These are phyloP conservation scores for Bovichtus variegatus DNA, from an alignment of 2,797 vertebrate species.

Conservation along the genomic window DNA sequence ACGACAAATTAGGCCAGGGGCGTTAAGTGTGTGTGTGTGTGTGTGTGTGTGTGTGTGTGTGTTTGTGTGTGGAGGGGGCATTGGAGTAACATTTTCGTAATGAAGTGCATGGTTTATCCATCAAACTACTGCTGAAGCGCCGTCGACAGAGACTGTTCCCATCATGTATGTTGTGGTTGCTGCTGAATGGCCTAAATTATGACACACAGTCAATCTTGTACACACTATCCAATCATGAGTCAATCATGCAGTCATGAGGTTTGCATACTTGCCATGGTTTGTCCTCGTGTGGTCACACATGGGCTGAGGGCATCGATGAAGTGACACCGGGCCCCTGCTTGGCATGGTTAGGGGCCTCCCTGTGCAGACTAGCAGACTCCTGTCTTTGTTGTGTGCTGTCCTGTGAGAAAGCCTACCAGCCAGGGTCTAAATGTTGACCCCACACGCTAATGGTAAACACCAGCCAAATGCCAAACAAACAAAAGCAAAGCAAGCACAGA, in stretches of 20 bases:
- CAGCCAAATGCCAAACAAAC: constrained; percentile 69
- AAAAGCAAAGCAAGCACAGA: constrained; percentile 65
- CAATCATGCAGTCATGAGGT: constrained; percentile 13
- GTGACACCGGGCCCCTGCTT: constrained; percentile 68
- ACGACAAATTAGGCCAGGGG: too few relatives aligned
- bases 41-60: too few relatives aligned
- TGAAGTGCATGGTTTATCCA: background rate
- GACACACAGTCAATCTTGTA: constrained; percentile 15
- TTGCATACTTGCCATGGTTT: constrained; percentile 43
- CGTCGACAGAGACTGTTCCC: constrained; percentile 11
- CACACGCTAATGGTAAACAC: constrained; percentile 78
- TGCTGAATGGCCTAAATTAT: constrained; percentile 25
- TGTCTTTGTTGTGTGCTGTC: constrained; percentile 69
- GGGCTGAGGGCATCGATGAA: constrained; percentile 49
- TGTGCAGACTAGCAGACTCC: constrained; percentile 76
- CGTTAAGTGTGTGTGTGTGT: too few relatives aligned
- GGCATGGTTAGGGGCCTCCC: constrained; percentile 54
- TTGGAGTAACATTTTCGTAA: background rate
- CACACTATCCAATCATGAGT: constrained; percentile 5
- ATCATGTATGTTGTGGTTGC: constrained; percentile 25
- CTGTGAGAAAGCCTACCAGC: constrained; percentile 65
- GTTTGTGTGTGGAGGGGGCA: too few relatives aligned
- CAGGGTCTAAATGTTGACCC: constrained; percentile 80
- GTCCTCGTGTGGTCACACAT: constrained; percentile 40
- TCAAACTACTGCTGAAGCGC: background rate